These are phyloP conservation scores for Loris lydekkerianus DNA, from an alignment of 2,797 vertebrate genomes.

Conservation along the genomic window DNA sequence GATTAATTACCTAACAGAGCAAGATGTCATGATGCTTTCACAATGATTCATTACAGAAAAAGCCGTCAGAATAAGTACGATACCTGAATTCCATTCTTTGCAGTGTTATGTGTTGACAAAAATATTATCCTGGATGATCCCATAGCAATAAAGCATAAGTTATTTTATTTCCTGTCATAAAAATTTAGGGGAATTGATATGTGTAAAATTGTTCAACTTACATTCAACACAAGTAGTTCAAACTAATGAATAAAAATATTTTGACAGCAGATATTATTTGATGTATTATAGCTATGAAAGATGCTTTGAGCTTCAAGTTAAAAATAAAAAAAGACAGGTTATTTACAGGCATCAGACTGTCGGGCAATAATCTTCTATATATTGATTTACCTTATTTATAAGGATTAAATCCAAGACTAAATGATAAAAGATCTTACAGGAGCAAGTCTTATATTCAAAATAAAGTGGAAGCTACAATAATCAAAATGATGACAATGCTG, in stretches of 20 bases:
- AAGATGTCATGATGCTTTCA: conserved; percentile 70
- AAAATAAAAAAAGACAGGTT: conserved; percentile 76
- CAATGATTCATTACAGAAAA: conserved; percentile 76
- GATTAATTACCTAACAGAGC: conserved; percentile 75
- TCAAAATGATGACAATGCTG: conserved; percentile 64
- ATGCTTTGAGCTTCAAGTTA: conserved; percentile 65
- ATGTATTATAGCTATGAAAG: conserved; percentile 70
- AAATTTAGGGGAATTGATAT: conserved; percentile 80
- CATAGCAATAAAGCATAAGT: conserved; percentile 80
- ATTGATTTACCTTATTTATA: conserved; percentile 74
- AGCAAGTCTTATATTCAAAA: conserved; percentile 64
- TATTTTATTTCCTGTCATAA: conserved; percentile 85
- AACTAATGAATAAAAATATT: conserved; percentile 85
- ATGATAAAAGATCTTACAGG: conserved; percentile 57
- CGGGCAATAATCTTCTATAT: conserved; percentile 60
- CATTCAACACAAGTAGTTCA: conserved; percentile 74
- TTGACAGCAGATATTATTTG: conserved; percentile 76
- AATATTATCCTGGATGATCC: conserved; percentile 84
- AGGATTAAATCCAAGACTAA: conserved; percentile 63
- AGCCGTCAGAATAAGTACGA: conserved; percentile 73
- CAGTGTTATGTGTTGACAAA: conserved; percentile 76
- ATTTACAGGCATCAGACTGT: conserved; percentile 61
- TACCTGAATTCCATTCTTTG: conserved; percentile 74
- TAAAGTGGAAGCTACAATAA: conserved; percentile 52
- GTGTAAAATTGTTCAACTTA: conserved; percentile 82